Conservation (phyloP, 2,888 invertebrate species). For the Nasonia oneida region DNA sequence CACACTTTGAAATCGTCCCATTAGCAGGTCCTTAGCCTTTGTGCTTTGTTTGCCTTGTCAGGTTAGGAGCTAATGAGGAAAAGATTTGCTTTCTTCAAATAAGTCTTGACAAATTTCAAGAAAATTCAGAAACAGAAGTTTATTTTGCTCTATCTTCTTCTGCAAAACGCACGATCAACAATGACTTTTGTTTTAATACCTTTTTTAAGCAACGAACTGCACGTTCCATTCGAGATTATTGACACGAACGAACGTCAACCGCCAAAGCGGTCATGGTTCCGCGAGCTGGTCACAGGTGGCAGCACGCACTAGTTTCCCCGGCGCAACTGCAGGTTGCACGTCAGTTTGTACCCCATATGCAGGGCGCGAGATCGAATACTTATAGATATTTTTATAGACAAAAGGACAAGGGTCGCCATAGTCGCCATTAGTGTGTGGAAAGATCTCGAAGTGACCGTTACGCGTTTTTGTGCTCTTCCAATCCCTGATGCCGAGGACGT, state of each 20-base stretch:
- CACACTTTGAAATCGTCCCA: too few relatives aligned
- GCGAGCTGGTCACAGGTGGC: background rate
- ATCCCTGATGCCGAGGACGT: background rate
- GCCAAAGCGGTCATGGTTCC: background rate
- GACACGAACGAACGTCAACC: background rate
- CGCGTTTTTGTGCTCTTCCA: background rate
- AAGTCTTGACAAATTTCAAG: slow-evolving; percentile 7
- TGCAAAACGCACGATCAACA: too few relatives aligned
- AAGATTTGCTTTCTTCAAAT: background rate
- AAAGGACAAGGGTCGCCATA: too few relatives aligned
- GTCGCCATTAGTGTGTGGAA: too few relatives aligned
- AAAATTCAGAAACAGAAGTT: background rate
- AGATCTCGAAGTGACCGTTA: too few relatives aligned
- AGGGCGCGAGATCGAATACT: too few relatives aligned
- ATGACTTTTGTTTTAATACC: too few relatives aligned
- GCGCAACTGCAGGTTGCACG: background rate
- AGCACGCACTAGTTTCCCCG: background rate
- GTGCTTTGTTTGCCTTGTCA: background rate
- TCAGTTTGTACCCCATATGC: too few relatives aligned
- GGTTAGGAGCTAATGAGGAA: slow-evolving; percentile 22
- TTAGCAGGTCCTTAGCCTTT: too few relatives aligned
- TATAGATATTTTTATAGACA: too few relatives aligned
- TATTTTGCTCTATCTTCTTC: too few relatives aligned
- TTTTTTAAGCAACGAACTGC: background rate
- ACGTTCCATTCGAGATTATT: background rate